Evolutionary conservation across 2,888 invertebrate genomes (phyloP).

Genomic region (Perizoma affinitatum): DNA sequence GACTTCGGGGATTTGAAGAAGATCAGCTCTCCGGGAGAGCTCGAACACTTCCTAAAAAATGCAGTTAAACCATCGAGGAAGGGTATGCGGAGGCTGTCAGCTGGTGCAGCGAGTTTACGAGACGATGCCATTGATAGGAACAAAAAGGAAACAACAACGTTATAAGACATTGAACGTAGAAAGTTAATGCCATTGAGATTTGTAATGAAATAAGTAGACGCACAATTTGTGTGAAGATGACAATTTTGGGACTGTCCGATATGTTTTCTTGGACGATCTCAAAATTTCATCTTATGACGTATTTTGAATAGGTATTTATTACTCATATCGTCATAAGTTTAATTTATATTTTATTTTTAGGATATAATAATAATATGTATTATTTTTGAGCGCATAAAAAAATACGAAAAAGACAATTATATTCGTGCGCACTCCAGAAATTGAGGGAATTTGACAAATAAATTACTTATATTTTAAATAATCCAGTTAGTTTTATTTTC

Average conservation of each 20-base stretch:
- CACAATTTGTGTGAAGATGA: constrained; percentile 21
- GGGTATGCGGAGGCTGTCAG: constrained; percentile 63
- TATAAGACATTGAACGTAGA: constrained; percentile 29
- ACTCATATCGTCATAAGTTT: constrained; percentile 40
- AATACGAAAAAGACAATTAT: constrained; percentile 13
- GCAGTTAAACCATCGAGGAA: constrained; percentile 70
- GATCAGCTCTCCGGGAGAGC: constrained; percentile 65
- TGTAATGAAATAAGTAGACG: constrained; percentile 23
- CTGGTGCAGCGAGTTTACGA: constrained; percentile 40
- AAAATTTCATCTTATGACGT: constrained; percentile 62
- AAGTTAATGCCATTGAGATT: constrained; percentile 39
- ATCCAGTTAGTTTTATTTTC: not conserved
- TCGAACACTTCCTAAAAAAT: constrained; percentile 69
- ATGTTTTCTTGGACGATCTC: constrained; percentile 75
- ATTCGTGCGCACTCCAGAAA: constrained; percentile 6
- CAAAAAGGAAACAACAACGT: constrained; percentile 41
- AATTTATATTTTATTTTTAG: constrained; percentile 41
- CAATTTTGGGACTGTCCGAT: constrained; percentile 77
- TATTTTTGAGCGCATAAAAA: constrained; percentile 23
- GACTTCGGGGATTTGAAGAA: constrained; percentile 69
- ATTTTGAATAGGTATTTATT: constrained; percentile 38
- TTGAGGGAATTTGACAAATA: constrained; percentile 34
- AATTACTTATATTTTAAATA: not conserved
- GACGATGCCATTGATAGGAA: constrained; percentile 51
- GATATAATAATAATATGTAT: constrained; percentile 24